Evolutionary conservation across 2,113 vertebrate species (phyloP), one percentile per base, ranked within the genome.

Genomic region (Caranx ignobilis): DNA sequence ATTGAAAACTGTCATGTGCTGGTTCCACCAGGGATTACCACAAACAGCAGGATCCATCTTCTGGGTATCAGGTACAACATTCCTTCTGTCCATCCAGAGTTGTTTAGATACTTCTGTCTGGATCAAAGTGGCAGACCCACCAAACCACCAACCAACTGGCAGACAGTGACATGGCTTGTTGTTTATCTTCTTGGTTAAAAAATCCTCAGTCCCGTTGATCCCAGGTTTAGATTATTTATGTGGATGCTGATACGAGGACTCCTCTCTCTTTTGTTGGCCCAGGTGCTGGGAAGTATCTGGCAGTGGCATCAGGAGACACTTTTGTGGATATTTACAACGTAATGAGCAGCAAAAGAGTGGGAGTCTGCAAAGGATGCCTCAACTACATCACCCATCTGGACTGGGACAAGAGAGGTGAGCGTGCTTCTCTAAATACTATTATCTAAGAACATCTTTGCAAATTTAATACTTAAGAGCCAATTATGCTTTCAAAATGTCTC

Each of bases 291-390:
- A 99, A 99, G 79, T 99, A 99, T 77, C 95, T 99, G 10, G 97
- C 97, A 13, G 98, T 99, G 16, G 98, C 97, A 45, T 99, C 98
- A 31, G 96, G 94, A 60, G 98, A 99, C 91, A 97, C 95, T 63
- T 99, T 99, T 91, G 95, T 98, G 85, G 98, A 99, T 71, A 98
- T 99, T 86, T 99, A 99, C 92, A 98, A 97, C 11, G 96, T 99
- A 60, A 96, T 97, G 96, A 99, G 95, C 90, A 99, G 97, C 92
- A 99, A 99, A 81, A 94, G 98, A 11, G 97, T 99, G 10, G 98
- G 98, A 70, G 95, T 98, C 54, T 99, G 98, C 93, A 99, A 97
- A 92, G 97, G 98, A 59, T 96, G 97, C 6, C 96, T 97, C 72
- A 98, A 97, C 91, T 97, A 96, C 62, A 96, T 99, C 87, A 98